A percentile compares a stretch with the other conserved stretches of the same genome.
These are phyloP conservation scores for Narcine bancroftii DNA, from an alignment of 2,113 vertebrate species.

Conservation along the genomic window DNA sequence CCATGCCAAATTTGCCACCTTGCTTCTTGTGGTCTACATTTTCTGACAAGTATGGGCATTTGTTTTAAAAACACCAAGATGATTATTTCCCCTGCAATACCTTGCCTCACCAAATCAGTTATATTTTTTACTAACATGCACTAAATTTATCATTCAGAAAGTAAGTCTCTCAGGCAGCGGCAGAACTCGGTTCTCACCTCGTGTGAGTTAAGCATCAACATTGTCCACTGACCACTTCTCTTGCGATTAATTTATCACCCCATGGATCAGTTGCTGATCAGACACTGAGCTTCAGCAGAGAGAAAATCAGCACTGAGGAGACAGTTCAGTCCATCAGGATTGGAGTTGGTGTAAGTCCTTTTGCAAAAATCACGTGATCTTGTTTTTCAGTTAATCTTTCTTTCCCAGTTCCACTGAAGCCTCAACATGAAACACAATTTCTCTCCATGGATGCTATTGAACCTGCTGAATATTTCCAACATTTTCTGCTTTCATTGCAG, in stretches of 20 bases:
- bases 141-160: background rate
- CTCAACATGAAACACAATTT: too few species aligned
- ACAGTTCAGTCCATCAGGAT: background rate
- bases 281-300: background rate
- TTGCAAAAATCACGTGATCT: too few species aligned
- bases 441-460: too few species aligned
- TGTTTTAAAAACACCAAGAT: background rate
- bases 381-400: too few species aligned
- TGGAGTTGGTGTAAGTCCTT: background rate
- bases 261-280: background rate
- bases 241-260: too few species aligned
- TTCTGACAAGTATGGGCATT: background rate
- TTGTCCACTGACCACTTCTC: background rate
- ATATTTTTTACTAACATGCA: background rate
- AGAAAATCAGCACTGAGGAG: background rate
- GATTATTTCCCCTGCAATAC: too few species aligned
- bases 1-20: background rate
- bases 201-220: too few species aligned
- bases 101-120: background rate
- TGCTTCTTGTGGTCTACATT: background rate
- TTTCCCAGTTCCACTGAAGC: too few species aligned
- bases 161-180: background rate
- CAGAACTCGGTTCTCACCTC: background rate
- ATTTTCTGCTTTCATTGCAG: too few species aligned
- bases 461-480: too few species aligned